These are phyloP conservation scores for Drosophila auraria DNA, from an alignment of 1,140 invertebrate genomes.

Conservation along the genomic window DNA sequence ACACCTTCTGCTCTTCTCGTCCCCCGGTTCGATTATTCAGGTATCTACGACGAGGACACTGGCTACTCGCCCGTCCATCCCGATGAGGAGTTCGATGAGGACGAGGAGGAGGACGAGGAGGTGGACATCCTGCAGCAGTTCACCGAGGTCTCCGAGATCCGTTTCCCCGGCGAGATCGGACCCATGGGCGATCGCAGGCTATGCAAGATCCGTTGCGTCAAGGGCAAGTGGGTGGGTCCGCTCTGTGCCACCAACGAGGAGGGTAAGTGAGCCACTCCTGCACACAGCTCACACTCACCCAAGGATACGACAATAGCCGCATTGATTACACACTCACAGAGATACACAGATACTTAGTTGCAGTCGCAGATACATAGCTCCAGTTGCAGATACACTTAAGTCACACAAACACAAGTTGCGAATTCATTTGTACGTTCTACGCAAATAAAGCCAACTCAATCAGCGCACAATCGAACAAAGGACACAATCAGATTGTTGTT, in stretches of 20 bases:
- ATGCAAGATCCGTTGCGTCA: conserved; percentile 93
- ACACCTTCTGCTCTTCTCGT: conserved; percentile 72
- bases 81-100: conserved; percentile 79
- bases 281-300: conserved; percentile 20
- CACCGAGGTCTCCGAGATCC: conserved; percentile 86
- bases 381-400: conserved; percentile 45
- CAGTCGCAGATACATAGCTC: conserved; percentile 33
- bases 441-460: conserved; percentile 70
- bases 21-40: conserved; percentile 51
- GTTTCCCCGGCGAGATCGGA: conserved; percentile 90
- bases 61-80: conserved; percentile 74
- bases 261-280: conserved; percentile 77
- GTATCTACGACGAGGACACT: conserved; percentile 81
- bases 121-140: conserved; percentile 81
- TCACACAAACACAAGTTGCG: conserved; percentile 46
- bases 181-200: conserved; percentile 89
- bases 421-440: conserved; percentile 55
- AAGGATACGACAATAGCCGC: conserved; percentile 30
- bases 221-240: conserved; percentile 92
- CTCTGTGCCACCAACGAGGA: conserved; percentile 87
- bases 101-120: conserved; percentile 84
- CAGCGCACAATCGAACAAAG: conserved; percentile 52
- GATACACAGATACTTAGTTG: conserved; percentile 38
- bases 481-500: conserved; percentile 53
- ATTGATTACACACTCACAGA: conserved; percentile 16